Base-by-base conservation (phyloP, 2,797 vertebrate genomes). In the Champsocephalus gunnari region DNA sequence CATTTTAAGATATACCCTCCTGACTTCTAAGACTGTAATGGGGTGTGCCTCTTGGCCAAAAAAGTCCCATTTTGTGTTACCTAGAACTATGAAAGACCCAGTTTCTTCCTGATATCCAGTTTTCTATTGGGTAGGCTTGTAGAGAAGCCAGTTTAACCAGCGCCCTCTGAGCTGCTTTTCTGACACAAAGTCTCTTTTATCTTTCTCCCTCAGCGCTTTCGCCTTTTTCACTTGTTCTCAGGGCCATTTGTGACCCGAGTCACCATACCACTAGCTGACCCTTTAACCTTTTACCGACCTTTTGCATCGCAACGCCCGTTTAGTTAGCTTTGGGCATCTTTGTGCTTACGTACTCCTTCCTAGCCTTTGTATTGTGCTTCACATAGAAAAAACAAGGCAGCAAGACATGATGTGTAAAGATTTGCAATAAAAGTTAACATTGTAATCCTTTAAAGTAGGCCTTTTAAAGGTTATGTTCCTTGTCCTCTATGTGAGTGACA, bases 231-330 rank as follows among this genome's bases (percentile, higher is more conserved):
- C 62, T 78, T 54, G 28, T 77, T 81, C 75, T 81, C 65, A 65
- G 47, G 67, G 51, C 71, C 59, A 78, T 62, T 69, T 71, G 28
- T 84, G 75, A 78, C 75, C 66, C 71, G 12, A 65, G 38, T 44
- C 12, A 66, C 48, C 48, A 48, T 16, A 12, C 82, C 80, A 67
- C 47, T 16, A 38, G n/a, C 8, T 89, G 80, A 83, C 83, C 86
- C 69, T 58, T 71, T 59, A 71, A 41, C 68, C 59, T 62, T 60
- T 65, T 5, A 3, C 12, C 0, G 12, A 75, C 58, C 45, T 66
- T 67, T 58, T 62, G 44, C 43, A 17, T 64, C 13, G 44, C 32
- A 47, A n/a, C 44, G 41, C 44, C n/a, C 60, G 38, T 48, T 60
- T 9, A 11, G 21, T 55, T 16, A 9, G 38, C 17, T 50, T 11